Evolutionary conservation across 2,797 vertebrate species (phyloP).

Genomic region (Cossypha heuglini): DNA sequence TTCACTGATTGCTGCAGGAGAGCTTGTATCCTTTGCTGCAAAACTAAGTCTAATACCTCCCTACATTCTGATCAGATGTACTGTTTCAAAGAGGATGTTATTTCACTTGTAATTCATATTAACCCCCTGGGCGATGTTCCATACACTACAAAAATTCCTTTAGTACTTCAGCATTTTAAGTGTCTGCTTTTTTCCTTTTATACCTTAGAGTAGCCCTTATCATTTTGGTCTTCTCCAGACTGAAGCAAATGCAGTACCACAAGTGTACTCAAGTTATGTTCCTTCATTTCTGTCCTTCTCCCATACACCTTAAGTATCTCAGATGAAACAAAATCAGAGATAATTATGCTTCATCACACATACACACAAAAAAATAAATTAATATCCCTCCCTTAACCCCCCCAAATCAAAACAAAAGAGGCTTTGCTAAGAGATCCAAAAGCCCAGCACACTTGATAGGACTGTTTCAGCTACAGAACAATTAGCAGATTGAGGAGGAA

Average conservation of each 20-base stretch:
- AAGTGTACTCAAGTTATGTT: neutral
- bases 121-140: neutral
- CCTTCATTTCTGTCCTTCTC: neutral
- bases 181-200: neutral
- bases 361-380: neutral
- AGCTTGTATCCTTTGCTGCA: neutral
- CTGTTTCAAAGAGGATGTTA: neutral
- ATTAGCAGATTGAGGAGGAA: neutral
- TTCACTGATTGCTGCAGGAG: neutral
- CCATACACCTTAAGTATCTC: neutral
- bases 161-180: neutral
- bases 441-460: neutral
- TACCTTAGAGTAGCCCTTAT: neutral
- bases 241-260: neutral
- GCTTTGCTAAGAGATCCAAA: neutral
- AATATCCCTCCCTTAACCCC: accelerated
- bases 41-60: neutral
- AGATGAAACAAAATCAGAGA: neutral
- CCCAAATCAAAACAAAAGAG: neutral
- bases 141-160: neutral
- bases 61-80: neutral
- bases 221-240: neutral
- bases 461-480: neutral
- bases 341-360: neutral
- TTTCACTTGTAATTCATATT: neutral